phyloP scores from a whole-genome alignment of 2,888 invertebrate species.

The Microdon myrmicae region DNA sequence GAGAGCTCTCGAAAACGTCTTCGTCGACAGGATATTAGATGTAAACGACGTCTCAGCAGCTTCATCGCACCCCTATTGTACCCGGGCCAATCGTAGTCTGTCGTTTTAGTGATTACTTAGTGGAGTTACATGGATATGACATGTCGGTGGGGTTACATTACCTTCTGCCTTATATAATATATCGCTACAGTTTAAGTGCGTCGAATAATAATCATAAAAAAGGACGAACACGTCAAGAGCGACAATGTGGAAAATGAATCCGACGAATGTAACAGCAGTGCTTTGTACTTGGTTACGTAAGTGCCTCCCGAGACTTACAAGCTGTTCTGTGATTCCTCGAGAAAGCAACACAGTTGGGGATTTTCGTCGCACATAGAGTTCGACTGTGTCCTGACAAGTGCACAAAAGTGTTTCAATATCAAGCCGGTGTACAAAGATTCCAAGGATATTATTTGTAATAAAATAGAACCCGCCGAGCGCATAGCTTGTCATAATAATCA shows the following conservation, averaged over 20 bases:
- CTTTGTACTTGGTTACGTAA: slow-evolving; percentile 35
- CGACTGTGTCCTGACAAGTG: slow-evolving; percentile 17
- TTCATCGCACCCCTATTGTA: no score
- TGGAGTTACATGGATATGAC: slow-evolving; percentile 36
- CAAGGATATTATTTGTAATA: slow-evolving; percentile 44
- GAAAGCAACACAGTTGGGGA: slow-evolving; percentile 29
- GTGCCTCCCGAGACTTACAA: slow-evolving; percentile 26
- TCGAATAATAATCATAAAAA: slow-evolving; percentile 52
- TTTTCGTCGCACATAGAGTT: slow-evolving; percentile 29
- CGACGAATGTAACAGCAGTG: slow-evolving; percentile 40
- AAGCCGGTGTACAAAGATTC: slow-evolving; percentile 23
- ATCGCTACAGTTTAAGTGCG: slow-evolving; percentile 42
- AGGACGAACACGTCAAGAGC: slow-evolving; percentile 35
- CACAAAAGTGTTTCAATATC: slow-evolving; percentile 45
- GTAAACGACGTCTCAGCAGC: slow-evolving; percentile 3
- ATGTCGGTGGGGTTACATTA: slow-evolving; percentile 1
- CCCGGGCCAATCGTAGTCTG: slow-evolving; percentile 19
- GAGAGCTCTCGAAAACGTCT: slow-evolving; percentile 29
- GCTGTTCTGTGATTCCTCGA: slow-evolving; percentile 19
- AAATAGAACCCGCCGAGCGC: slow-evolving; percentile 28
- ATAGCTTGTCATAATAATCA: slow-evolving; percentile 62
- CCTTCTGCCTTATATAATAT: no score
- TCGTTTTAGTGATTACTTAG: slow-evolving; percentile 42
- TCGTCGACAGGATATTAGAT: slow-evolving; percentile 38
- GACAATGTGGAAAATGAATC: slow-evolving; percentile 8